phyloP scores from a whole-genome alignment of 1,140 invertebrate species.

The roundworm (Caenorhabditis elegans) region WBcel235 BX284606.5:3064501-3065000 shows the following conservation, averaged over 20 bases:
- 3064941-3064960: slow-evolving; percentile 26
- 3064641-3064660: slow-evolving; percentile 1
- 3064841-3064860: neutral
- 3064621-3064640: slow-evolving; percentile 33
- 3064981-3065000: slow-evolving; percentile 13
- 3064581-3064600: slow-evolving; percentile 28
- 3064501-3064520: slow-evolving; percentile 15
- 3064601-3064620: slow-evolving; percentile 18
- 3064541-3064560: slow-evolving; percentile 13
- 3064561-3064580: neutral
- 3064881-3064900: neutral
- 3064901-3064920: neutral
- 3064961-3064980: slow-evolving; percentile 28
- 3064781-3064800: neutral
- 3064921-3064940: slow-evolving; percentile 27
- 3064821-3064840: neutral
- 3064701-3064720: neutral
- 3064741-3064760: slow-evolving; percentile 19
- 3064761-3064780: slow-evolving; percentile 7
- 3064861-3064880: slow-evolving; percentile 1
- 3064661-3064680: neutral
- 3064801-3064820: slow-evolving; percentile 15
- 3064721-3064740: neutral
- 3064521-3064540: neutral
- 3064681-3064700: slow-evolving; percentile 17